Base-by-base conservation (phyloP, 1,140 invertebrate species). In the Lucilia cuprina region DNA sequence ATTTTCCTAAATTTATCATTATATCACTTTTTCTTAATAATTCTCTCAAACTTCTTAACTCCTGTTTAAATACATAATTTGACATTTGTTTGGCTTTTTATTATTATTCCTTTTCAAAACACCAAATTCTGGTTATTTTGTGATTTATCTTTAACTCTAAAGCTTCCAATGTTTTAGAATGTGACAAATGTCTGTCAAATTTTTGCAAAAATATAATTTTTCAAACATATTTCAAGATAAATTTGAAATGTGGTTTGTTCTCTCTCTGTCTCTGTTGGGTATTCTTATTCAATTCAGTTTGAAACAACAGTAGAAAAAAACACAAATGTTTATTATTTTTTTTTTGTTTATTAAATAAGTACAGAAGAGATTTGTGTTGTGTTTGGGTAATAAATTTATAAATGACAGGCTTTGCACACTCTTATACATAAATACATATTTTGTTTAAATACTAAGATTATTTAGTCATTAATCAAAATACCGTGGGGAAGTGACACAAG, bases 121-220 rank as follows among this genome's bases (percentile, higher is more conserved):
- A 41, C 25, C 2, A 41, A 5, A 7, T 41, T 41, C 41, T 41
- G 2, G 10, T 41, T 41, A 41, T 41, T 41, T 41, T 41, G 41
- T 41, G 41, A 41, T 41, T 41, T 41, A 41, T 41, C 41, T 41
- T 10, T 10, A 8, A 8, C 41, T 41, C 10, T 8, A 8, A 41
- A 41, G 41, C 41, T 41, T 3, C 41, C 41, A 10, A 5, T 41
- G 5, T 41, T 41, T 41, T 10, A 30, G 25, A 41, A 8, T 41
- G 41, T 70, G 65, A 70, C 65, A 70, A 70, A 70, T 21, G 19
- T 70, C 65, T 70, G 65, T 70, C 65, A 70, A 70, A 70, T 70
- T 70, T 21, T 70, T 7, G 8, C 65, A 70, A 70, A 70, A 70
- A 70, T 70, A 25, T 70, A 70, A 70, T 21, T 70, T 21, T 2